Evolutionary conservation across 2,797 vertebrate genomes (phyloP), one percentile per base, ranked within the genome.

Genomic region (Tarsius wallacei): DNA sequence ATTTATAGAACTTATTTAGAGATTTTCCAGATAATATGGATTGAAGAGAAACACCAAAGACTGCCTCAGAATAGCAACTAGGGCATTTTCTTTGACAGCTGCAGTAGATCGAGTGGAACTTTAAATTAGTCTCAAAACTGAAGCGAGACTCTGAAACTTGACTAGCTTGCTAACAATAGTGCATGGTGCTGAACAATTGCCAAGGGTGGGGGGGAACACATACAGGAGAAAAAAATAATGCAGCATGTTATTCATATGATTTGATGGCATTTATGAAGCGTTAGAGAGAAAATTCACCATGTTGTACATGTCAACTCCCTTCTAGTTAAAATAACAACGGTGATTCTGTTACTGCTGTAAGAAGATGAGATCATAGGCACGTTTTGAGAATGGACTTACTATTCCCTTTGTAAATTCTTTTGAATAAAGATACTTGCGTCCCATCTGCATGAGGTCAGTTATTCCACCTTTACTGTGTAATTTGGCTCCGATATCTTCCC

Each of bases 1-100:
- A 93, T 90, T 96, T 96, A 91, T 51, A 96, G 85, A 92, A 90
- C 8, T 95, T 80, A 96, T 86, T 94, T 94, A 86, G 80, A 96
- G 78, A 94, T 97, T 96, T 96, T 94, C 86, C 59, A 87, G 94
- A 94, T 97, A 94, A 87, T 71, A 77, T 49, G n/a, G 61, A 76
- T 91, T 74, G 74, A 96, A 73, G 64, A 83, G 33, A 86, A 94
- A 66, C 49, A 88, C 87, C 70, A 96, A 88, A 96, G 68, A 88
- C 76, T 63, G 49, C 28, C 91, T 36, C 33, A 90, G 93, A 96
- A 95, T 95, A 96, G 96, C 88, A 97, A 57, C 26, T 17, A 63
- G 78, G 92, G 77, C 83, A 47, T 64, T 86, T 87, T 88, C 55
- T 93, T 13, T 31, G 70, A 93, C 95, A 97, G 91, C 88, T 96